Evolutionary conservation across 1,140 invertebrate species (phyloP).

Genomic region (Mactra quadrangularis): DNA sequence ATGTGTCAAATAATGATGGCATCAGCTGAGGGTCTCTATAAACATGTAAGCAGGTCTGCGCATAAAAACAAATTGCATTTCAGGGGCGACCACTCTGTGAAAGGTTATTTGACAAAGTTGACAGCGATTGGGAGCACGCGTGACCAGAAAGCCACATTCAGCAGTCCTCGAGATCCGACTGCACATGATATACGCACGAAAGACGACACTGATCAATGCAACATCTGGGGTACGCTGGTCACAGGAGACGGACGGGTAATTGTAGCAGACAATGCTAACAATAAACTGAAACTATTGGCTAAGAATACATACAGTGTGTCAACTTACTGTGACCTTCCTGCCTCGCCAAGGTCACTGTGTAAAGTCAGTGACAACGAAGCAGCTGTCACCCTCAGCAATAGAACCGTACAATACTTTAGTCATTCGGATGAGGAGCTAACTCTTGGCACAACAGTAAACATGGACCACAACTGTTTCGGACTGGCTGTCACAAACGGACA

Average conservation of each 20-base stretch:
- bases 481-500: slow-evolving; percentile 30
- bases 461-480: slow-evolving; percentile 52
- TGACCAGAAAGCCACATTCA: slow-evolving; percentile 22
- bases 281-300: slow-evolving; percentile 40
- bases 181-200: slow-evolving; percentile 12
- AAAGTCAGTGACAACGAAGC: slow-evolving; percentile 1
- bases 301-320: slow-evolving; percentile 28
- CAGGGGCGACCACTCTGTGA: slow-evolving; percentile 23
- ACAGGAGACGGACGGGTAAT: slow-evolving; percentile 30
- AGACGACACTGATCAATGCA: slow-evolving; percentile 13
- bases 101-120: neutral
- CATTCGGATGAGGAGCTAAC: neutral
- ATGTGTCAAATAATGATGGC: slow-evolving; percentile 1
- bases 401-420: slow-evolving; percentile 19
- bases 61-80: slow-evolving; percentile 26
- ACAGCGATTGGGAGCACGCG: slow-evolving; percentile 5
- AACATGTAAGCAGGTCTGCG: slow-evolving; percentile 1
- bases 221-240: slow-evolving; percentile 38
- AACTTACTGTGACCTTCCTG: slow-evolving; percentile 8
- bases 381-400: slow-evolving; percentile 46
- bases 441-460: slow-evolving; percentile 5
- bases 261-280: slow-evolving; percentile 40
- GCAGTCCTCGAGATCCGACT: slow-evolving; percentile 4
- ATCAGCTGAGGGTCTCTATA: neutral
- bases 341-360: slow-evolving; percentile 12